Percentiles rank a stretch among this genome's conserved stretches.
phyloP scores from a whole-genome alignment of 1,140 invertebrate genomes.

The Galleria mellonella region DNA sequence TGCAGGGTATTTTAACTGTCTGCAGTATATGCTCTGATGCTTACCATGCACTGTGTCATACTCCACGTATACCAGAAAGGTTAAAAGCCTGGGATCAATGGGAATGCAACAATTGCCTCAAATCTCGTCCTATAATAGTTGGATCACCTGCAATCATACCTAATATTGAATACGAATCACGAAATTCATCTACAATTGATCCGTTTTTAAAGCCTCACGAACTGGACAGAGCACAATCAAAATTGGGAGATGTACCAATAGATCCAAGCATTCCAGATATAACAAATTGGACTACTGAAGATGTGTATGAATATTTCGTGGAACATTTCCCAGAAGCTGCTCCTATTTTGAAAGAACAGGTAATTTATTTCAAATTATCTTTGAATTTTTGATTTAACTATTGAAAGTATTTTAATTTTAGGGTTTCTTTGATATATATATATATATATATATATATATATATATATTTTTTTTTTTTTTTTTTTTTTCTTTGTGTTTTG shows the following conservation, averaged over 20 bases:
- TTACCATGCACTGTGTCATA: slow-evolving; percentile 86
- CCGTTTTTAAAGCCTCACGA: slow-evolving; percentile 66
- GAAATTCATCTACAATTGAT: slow-evolving; percentile 33
- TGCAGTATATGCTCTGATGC: slow-evolving; percentile 89
- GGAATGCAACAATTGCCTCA: slow-evolving; percentile 76
- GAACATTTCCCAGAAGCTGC: slow-evolving; percentile 85
- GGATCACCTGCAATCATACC: slow-evolving; percentile 48
- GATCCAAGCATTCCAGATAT: slow-evolving; percentile 86
- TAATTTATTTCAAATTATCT: slow-evolving; percentile 41
- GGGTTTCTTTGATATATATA: no score
- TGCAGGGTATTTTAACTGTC: slow-evolving; percentile 82
- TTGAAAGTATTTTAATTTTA: no score
- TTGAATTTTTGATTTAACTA: no score
- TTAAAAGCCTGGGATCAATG: slow-evolving; percentile 74
- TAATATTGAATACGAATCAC: slow-evolving; percentile 35
- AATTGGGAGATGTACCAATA: slow-evolving; percentile 57
- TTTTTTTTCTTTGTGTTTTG: no score
- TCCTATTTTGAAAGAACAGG: slow-evolving; percentile 86
- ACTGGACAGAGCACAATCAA: slow-evolving; percentile 51
- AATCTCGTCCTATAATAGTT: slow-evolving; percentile 51
- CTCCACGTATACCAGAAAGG: slow-evolving; percentile 76
- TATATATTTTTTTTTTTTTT: background rate
- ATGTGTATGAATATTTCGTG: slow-evolving; percentile 87
- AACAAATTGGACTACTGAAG: slow-evolving; percentile 84
- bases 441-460: background rate